phyloP scores from a whole-genome alignment of 2,797 vertebrate genomes.

The Siniperca undulata region DNA sequence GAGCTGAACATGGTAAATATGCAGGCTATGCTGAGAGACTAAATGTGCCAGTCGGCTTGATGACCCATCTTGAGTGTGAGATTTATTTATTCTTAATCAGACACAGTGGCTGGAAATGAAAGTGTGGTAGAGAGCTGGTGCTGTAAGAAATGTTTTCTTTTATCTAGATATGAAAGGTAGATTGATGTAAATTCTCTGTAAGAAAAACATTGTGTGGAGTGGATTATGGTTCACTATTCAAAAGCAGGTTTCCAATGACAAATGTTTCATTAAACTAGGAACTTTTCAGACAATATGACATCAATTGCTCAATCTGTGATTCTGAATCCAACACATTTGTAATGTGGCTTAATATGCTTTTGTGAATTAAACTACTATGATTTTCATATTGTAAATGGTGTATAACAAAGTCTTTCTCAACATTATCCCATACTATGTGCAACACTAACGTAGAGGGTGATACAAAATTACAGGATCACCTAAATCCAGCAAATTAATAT shows the following conservation, averaged over 20 bases:
- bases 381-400: neutral
- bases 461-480: neutral
- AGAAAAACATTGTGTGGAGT: neutral
- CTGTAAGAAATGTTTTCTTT: conserved; percentile 12
- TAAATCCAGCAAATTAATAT: neutral
- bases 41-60: conserved; percentile 18
- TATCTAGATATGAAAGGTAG: conserved; percentile 1
- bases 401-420: neutral
- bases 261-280: neutral
- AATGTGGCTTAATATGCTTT: neutral
- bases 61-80: neutral
- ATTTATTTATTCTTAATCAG: conserved; percentile 42
- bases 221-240: neutral
- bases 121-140: neutral
- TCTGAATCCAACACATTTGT: neutral
- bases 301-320: neutral
- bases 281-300: neutral
- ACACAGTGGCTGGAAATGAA: conserved; percentile 8
- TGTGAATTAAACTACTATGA: neutral
- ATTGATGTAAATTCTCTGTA: neutral
- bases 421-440: neutral
- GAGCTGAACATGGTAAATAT: conserved; percentile 18
- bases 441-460: too few relatives aligned
- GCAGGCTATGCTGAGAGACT: neutral
- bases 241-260: neutral